Base-by-base conservation (phyloP, 2,888 invertebrate genomes). In the Orthonychiurus folsomi region DNA sequence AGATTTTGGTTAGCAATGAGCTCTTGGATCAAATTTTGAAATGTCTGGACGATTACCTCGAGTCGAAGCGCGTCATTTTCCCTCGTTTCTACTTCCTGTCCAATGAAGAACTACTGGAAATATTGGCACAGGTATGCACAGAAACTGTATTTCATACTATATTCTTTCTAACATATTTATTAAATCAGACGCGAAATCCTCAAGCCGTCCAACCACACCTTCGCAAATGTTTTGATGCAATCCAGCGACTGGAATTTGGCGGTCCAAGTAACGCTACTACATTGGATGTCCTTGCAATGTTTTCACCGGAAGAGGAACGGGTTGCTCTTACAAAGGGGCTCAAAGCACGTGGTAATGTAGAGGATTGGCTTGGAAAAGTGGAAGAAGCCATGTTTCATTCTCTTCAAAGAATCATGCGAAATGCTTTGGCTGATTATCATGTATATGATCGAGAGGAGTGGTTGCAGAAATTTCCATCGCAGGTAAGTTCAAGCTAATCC, bases 291-390 rank as follows among this genome's bases (percentile, higher is more conserved):
- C 76, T 88, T 23, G 89, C 90, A 0, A 93, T 93, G 88, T 80
- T 92, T 1, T 93, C 93, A 15, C 92, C 93, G 0, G 93, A 93
- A 78, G 86, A 86, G 21, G 93, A 93, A 75, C 83, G 85, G 66
- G 85, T 93, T 2, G 81, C 82, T 54, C 81, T 93, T 12, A 86
- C 86, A 57, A 89, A 86, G 85, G 93, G 86, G 25, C 80, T 86
- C 9, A 92, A 90, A 78, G 90, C 89, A 0, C 81, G 92, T 60
- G 93, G 93, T 0, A 91, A 92, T 73, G 92, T 93, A 0, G 93
- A 93, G 77, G 89, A 92, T 74, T 93, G 93, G 93, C 78, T 93
- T 9, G 85, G 88, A 1, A 92, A 90, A 78, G 93, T 93, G 1
- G 93, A 93, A 75, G 88, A 90, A 60, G 86, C 87, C 0, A 93